A percentile compares a stretch with the other conserved stretches of the same genome.
These are phyloP conservation scores for Oryzias javanicus DNA, from an alignment of 2,113 vertebrate genomes.

Conservation along the genomic window DNA sequence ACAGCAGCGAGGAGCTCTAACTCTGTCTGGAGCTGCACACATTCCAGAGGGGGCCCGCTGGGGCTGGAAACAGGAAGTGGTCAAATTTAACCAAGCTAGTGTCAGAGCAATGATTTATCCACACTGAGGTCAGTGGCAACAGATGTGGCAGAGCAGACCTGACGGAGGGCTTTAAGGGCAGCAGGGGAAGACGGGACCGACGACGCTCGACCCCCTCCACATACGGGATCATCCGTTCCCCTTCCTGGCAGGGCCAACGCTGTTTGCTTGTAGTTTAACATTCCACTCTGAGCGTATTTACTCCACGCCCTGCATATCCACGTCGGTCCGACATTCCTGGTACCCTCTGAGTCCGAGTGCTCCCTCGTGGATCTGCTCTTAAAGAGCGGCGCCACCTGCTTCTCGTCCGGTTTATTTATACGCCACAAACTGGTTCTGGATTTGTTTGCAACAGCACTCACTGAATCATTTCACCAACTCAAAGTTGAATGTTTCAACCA, in stretches of 20 bases:
- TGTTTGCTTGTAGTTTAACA: constrained; percentile 46
- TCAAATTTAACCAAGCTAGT: constrained; percentile 69
- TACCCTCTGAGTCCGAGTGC: constrained; percentile 43
- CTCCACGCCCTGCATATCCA: constrained; percentile 37
- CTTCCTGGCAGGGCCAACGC: constrained; percentile 12
- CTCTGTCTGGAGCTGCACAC: constrained; percentile 54
- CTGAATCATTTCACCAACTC: too few relatives aligned
- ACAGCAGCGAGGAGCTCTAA: constrained; percentile 64
- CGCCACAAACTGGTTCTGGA: constrained; percentile 4
- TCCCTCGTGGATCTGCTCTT: constrained; percentile 35
- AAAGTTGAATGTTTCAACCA: too few relatives aligned
- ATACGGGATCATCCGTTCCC: constrained; percentile 20
- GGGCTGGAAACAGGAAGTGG: constrained; percentile 74
- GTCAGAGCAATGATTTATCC: constrained; percentile 68
- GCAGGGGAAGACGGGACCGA: constrained; percentile 5
- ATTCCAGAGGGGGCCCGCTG: constrained; percentile 76
- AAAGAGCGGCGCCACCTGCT: constrained; percentile 58
- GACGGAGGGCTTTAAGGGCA: constrained; percentile 7
- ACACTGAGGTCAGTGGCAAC: constrained; percentile 58
- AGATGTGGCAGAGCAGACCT: constrained; percentile 66
- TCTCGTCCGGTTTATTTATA: constrained; percentile 37
- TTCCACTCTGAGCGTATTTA: constrained; percentile 54
- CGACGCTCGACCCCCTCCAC: not conserved
- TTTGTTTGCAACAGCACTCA: constrained; percentile 22
- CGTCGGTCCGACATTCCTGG: constrained; percentile 47